A percentile compares a stretch with the other conserved stretches of the same genome.
Conservation (phyloP, 2,888 invertebrate species). For the Morpho deidamia region DNA sequence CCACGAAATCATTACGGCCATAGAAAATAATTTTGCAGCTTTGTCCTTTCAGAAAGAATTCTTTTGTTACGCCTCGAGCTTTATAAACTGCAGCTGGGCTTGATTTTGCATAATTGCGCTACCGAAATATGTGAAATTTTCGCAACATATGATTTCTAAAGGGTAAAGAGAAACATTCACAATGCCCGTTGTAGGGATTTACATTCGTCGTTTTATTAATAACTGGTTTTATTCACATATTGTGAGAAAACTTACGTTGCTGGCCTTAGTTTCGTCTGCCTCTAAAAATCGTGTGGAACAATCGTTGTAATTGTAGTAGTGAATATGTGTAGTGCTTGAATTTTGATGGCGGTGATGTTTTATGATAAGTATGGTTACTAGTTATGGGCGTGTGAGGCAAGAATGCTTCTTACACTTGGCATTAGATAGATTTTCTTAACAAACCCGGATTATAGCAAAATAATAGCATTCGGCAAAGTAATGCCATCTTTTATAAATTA, state of each 20-base stretch:
- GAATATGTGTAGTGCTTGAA: too few species aligned
- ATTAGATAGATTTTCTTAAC: too few species aligned
- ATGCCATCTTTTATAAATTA: not conserved
- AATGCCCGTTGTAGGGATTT: not conserved
- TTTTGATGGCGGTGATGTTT: too few species aligned
- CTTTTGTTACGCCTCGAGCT: not conserved
- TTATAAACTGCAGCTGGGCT: not conserved
- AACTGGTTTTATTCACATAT: too few species aligned
- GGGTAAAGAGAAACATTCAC: slow-evolving; percentile 1
- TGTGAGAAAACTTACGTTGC: too few species aligned
- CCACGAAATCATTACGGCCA: not conserved
- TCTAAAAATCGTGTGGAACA: too few species aligned
- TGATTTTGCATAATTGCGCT: slow-evolving; percentile 4
- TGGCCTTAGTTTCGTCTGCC: too few species aligned
- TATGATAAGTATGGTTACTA: too few species aligned
- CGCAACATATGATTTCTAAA: slow-evolving; percentile 1
- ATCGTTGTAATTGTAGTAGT: too few species aligned
- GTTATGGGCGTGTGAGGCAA: too few species aligned
- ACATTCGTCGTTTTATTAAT: not conserved
- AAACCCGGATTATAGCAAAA: not conserved
- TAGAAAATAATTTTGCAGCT: slow-evolving; percentile 1
- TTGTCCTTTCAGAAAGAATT: slow-evolving; percentile 4
- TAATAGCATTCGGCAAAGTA: not conserved
- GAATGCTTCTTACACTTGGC: too few species aligned
- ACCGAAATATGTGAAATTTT: slow-evolving; percentile 7